phyloP scores from a whole-genome alignment of 2,797 vertebrate genomes.

The Hemitrygon akajei region DNA sequence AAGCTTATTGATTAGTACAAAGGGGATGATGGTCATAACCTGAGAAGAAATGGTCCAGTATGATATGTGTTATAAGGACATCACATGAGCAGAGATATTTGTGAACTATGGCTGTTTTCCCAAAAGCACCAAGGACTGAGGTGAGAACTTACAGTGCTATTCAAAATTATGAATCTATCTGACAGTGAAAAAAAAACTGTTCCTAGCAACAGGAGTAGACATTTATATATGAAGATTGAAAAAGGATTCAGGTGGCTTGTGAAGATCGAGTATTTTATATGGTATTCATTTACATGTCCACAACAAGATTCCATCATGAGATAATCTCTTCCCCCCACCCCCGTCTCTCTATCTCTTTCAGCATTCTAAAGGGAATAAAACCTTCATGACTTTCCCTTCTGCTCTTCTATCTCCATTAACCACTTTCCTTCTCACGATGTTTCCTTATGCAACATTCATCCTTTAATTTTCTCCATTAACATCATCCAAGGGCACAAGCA shows the following conservation, averaged over 20 bases:
- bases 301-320: not conserved
- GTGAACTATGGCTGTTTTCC: not conserved
- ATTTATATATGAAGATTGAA: not conserved
- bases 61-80: not conserved
- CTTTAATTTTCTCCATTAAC: too few species aligned
- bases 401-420: too few species aligned
- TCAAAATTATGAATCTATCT: not conserved
- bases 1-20: too few species aligned
- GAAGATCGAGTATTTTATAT: not conserved
- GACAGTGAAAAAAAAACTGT: not conserved
- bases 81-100: not conserved
- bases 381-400: too few species aligned
- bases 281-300: not conserved
- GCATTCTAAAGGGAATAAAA: too few species aligned
- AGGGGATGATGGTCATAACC: not conserved
- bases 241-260: not conserved
- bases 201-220: not conserved
- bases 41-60: not conserved
- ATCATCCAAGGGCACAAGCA: too few species aligned
- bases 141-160: not conserved
- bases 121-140: not conserved
- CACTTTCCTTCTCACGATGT: too few species aligned
- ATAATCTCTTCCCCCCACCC: too few species aligned
- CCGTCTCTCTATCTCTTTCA: too few species aligned
- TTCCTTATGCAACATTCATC: too few species aligned